phyloP scores from a whole-genome alignment of 2,888 invertebrate species.

The Ceriagrion tenellum region DNA sequence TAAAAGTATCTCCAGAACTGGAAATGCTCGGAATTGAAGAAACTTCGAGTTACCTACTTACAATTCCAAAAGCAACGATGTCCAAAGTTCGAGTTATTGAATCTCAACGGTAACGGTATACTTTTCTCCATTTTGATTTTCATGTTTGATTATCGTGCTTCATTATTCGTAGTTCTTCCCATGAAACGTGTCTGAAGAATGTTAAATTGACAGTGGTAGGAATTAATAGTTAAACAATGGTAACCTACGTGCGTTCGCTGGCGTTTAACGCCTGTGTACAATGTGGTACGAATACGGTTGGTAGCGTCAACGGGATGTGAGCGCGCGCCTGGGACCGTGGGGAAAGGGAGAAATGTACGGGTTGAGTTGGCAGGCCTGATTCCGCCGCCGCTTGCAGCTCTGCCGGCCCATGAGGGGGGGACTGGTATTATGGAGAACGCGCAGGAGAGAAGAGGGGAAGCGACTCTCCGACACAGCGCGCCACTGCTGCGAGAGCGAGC shows the following conservation, averaged over 20 bases:
- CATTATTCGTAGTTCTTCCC: no score
- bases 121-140: no score
- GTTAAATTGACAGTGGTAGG: no score
- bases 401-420: constrained; percentile 19
- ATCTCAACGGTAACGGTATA: no score
- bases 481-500: neutral
- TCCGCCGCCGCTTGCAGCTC: constrained; percentile 64
- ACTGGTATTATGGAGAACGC: neutral
- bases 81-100: no score
- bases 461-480: neutral
- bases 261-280: neutral
- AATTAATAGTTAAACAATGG: no score
- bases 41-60: no score
- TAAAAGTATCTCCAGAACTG: no score
- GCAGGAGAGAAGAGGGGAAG: constrained; percentile 20
- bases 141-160: no score
- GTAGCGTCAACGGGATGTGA: constrained; percentile 25
- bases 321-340: neutral
- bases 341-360: neutral
- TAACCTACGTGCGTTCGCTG: neutral
- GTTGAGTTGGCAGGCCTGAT: constrained; percentile 49
- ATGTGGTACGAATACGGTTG: neutral
- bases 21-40: no score
- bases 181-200: no score
- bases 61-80: no score